Base-by-base conservation (phyloP, 2,113 vertebrate species). In the Deroptyus accipitrinus region DNA sequence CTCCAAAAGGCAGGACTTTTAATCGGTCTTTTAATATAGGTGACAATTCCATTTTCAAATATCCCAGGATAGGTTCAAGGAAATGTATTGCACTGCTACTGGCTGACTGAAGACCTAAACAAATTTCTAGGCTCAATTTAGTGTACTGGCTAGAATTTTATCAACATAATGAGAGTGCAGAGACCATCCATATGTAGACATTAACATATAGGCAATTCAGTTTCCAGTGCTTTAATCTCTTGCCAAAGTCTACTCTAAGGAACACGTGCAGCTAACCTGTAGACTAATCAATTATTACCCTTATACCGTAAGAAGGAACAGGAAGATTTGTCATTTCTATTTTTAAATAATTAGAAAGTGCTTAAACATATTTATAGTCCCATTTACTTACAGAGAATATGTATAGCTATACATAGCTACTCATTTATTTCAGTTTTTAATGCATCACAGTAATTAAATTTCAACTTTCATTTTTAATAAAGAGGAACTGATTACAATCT, bases 361-460 rank as follows among this genome's bases (percentile, higher is more conserved):
- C 30, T 91, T 78, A 91, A 83, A 67, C 10, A 24, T 86, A 92
- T 94, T 95, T 94, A 95, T 84, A 92, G 55, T 91, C 55, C 7
- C 27, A 20, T 54, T 86, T 78, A 62, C 27, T 94, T 19, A 24
- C 19, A 76, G 4, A 75, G 42, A 80, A 35, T 73, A 74, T 86
- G 18, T 70, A 49, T 57, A 83, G 59, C 66, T 92, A 93, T 90
- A 88, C 31, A 90, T 54, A 96, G 84, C 41, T 88, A 73, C 63
- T 86, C 0, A 93, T 91, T 90, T 90, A 79, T 91, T 94, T 93
- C 17, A 72, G 11, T 88, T 94, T 83, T 93, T 80, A 62, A 70
- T 94, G 94, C 80, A 79, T 94, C 90, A 95, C 86, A 74, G n/a
- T 81, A 94, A 96, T 94, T 90, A 93, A 59, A 90, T 83, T 80